Conservation (phyloP, 2,797 vertebrate species). For the Lepilemur ruficaudatus region DNA sequence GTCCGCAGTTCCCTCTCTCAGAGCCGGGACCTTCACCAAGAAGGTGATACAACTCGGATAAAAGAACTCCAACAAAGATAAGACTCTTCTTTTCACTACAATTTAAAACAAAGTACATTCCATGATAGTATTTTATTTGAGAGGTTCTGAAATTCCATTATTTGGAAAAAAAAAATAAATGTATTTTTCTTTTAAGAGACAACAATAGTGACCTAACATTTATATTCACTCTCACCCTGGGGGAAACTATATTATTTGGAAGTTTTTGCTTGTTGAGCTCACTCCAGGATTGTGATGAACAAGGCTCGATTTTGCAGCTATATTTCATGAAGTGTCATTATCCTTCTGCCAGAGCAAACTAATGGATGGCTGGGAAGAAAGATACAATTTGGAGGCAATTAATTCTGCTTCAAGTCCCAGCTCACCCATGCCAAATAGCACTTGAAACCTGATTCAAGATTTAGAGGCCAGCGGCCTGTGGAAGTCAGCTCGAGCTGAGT, state of each 20-base stretch:
- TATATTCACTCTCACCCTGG: neutral
- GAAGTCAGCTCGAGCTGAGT: neutral
- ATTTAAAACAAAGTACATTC: neutral
- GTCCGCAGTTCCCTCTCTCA: neutral
- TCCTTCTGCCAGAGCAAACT: slow-evolving; percentile 81
- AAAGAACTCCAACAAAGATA: neutral
- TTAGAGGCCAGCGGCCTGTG: neutral
- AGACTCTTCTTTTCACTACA: neutral
- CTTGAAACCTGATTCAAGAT: slow-evolving; percentile 54
- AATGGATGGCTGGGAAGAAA: slow-evolving; percentile 80
- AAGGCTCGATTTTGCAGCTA: slow-evolving; percentile 15
- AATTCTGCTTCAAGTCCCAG: slow-evolving; percentile 84
- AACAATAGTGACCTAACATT: neutral
- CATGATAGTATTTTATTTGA: neutral
- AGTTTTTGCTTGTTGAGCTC: slow-evolving; percentile 51
- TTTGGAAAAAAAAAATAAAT: neutral
- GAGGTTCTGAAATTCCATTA: neutral
- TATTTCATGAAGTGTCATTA: slow-evolving; percentile 81
- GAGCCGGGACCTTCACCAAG: neutral
- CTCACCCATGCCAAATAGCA: slow-evolving; percentile 79
- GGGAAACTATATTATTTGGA: neutral
- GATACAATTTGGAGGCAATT: slow-evolving; percentile 86
- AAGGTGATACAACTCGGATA: neutral
- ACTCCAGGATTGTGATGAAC: neutral
- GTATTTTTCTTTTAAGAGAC: neutral